Conservation (phyloP, 2,113 vertebrate genomes). For the Tiliqua scincoides region DNA sequence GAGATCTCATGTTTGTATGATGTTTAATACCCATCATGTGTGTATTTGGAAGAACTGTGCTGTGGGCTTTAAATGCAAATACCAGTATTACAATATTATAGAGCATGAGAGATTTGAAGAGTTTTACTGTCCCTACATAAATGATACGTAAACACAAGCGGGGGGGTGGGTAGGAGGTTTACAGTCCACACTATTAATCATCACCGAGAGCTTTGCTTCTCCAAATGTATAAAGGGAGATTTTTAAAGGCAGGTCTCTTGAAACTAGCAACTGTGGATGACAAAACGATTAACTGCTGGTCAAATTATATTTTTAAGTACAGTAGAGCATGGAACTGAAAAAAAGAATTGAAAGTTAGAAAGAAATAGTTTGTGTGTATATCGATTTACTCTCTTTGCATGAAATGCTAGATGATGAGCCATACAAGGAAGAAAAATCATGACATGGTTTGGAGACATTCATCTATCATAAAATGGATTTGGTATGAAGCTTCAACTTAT, state of each 20-base stretch:
- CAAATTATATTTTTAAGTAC: not conserved
- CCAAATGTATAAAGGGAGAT: not conserved
- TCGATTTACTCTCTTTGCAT: not conserved
- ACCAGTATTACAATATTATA: not conserved
- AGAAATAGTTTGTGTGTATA: not conserved
- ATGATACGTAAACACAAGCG: slow-evolving; percentile 3
- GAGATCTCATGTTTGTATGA: too few species aligned
- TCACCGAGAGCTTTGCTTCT: slow-evolving; percentile 22
- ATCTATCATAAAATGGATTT: not conserved
- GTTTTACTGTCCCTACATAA: not conserved
- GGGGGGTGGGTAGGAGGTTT: not conserved
- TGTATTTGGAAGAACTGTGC: not conserved
- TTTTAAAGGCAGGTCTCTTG: not conserved
- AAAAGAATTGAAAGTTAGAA: not conserved
- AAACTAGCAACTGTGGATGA: not conserved
- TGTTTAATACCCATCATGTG: too few species aligned
- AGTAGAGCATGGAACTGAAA: not conserved
- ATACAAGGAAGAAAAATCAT: not conserved
- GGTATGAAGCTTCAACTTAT: not conserved
- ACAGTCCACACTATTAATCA: slow-evolving; percentile 13
- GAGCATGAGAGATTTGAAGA: not conserved
- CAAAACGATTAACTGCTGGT: not conserved
- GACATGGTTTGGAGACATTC: not conserved
- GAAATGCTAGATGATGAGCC: not conserved
- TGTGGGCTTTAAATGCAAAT: not conserved